Base-by-base conservation (phyloP, 1,140 invertebrate species). In the Anadara kagoshimensis region DNA sequence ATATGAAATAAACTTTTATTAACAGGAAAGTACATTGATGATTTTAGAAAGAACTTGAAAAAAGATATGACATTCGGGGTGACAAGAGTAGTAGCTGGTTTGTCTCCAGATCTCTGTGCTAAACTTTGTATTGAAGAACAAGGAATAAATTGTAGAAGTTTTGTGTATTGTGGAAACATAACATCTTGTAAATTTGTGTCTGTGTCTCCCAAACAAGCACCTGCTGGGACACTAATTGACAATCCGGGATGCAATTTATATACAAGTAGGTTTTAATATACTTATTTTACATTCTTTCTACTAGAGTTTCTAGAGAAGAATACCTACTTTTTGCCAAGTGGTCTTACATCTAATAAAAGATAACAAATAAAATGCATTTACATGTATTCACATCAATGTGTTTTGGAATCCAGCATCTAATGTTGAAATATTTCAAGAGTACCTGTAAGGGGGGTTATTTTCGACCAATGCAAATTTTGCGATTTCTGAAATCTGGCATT, bases 21-120 rank as follows among this genome's bases (percentile, higher is more conserved):
- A 54, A 4, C 41, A 75, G 73, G 67, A 29, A 69, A 75, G 45
- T 75, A 75, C 29, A 44, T 75, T 8, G 49, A 66, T 66, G 73
- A 75, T 54, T 75, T 75, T 36, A 54, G 49, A 18, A 53, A 45
- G 45, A 68, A 58, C n/a, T 8, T 18, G 5, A 63, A 56, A 0
- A 75, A 51, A 59, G n/a, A 75, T 20, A 59, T 75, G 54, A 58
- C 26, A n/a, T 64, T 66, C 44, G 67, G 67, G n/a, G 29, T 63
- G 16, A 53, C 44, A 1, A 57, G 59, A 24, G 53, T 51, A 22
- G 54, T 70, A 10, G 22, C 49, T 44, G 73, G 73, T n/a, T 41
- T 76, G 14, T 67, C 74, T 12, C 63, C 51, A 22, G 74, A 76
- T 18, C 74, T 72, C 43, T 76, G 74, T 72, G 74, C 74, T 22